A percentile compares a stretch with the other conserved stretches of the same genome.
phyloP scores from a whole-genome alignment of 2,113 vertebrate genomes.

The Dolichotis patagonum region DNA sequence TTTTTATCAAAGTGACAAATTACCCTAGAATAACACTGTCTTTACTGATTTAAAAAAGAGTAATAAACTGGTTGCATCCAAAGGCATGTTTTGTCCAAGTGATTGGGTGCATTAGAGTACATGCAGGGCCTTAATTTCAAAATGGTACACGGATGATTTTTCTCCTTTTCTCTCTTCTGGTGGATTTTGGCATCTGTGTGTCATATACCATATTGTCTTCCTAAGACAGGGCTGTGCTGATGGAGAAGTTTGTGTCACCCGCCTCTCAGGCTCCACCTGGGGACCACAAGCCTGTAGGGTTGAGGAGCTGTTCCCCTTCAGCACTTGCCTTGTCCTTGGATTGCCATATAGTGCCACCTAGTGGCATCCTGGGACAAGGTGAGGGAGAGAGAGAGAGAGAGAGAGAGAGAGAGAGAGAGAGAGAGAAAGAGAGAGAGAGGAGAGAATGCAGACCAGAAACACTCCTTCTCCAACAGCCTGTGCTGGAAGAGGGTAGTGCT shows the following conservation, averaged over 20 bases:
- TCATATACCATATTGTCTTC: accelerated
- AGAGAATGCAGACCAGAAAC: background rate
- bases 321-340: background rate
- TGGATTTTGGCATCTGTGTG: background rate
- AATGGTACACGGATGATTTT: background rate
- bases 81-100: background rate
- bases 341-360: background rate
- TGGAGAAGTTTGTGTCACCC: too few relatives aligned
- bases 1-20: background rate
- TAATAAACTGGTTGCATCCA: background rate
- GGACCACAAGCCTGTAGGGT: accelerated
- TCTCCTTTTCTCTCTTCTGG: background rate
- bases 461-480: background rate
- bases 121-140: background rate
- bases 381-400: background rate
- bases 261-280: background rate
- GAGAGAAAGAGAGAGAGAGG: too few relatives aligned
- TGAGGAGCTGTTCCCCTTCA: background rate
- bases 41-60: background rate
- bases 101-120: accelerated
- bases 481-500: background rate
- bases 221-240: accelerated
- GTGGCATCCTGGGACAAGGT: background rate
- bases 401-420: too few relatives aligned
- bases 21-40: background rate